These are phyloP conservation scores for Pachyseris speciosa DNA, from an alignment of 64 coral and sea anemone genomes.

Conservation along the genomic window DNA sequence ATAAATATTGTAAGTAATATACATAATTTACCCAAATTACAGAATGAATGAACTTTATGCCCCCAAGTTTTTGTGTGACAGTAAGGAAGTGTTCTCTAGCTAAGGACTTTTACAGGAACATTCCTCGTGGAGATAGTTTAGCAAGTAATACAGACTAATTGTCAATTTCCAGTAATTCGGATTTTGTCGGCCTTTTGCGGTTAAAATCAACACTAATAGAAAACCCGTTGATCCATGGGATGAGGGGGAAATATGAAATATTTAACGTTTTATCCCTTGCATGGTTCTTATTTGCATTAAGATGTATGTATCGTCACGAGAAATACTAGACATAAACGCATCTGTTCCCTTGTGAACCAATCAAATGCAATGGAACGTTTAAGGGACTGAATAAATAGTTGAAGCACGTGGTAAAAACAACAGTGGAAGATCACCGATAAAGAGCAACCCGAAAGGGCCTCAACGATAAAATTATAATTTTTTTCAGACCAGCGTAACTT, in stretches of 20 bases:
- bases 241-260: conserved; percentile 10
- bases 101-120: background rate
- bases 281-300: conserved; percentile 14
- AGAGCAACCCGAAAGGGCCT: background rate
- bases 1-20: background rate
- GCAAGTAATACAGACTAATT: background rate
- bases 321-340: background rate
- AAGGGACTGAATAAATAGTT: background rate
- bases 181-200: conserved; percentile 28
- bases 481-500: background rate
- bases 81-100: background rate
- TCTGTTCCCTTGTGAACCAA: background rate
- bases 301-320: background rate
- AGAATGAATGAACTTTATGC: background rate
- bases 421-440: background rate
- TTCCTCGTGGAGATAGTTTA: background rate
- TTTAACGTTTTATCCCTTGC: background rate
- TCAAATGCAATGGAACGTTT: background rate
- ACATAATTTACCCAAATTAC: background rate
- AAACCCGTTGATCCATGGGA: background rate
- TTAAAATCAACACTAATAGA: background rate
- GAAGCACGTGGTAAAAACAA: background rate
- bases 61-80: background rate
- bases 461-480: conserved; percentile 11
- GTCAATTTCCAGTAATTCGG: background rate